phyloP scores from a whole-genome alignment of 2,888 invertebrate species.

The Troides aeacus region DNA sequence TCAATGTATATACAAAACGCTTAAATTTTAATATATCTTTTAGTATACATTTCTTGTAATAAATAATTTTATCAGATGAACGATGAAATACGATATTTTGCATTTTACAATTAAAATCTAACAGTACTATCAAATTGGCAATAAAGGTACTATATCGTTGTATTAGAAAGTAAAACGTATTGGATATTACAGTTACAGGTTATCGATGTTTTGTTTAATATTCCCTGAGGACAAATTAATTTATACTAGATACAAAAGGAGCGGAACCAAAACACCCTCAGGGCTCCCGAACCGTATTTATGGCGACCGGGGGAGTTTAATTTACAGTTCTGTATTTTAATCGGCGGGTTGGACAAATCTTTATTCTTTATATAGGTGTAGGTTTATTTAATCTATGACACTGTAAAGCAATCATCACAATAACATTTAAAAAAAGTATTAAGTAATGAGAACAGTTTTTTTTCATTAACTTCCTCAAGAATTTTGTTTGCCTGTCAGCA shows the following conservation, averaged over 20 bases:
- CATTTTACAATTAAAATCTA: not conserved
- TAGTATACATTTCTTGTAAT: no score
- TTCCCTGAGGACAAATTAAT: constrained; percentile 68
- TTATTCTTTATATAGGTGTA: constrained; percentile 18
- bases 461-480: no score
- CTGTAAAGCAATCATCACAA: not conserved
- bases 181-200: constrained; percentile 16
- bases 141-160: not conserved
- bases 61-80: no score
- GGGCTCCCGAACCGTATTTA: constrained; percentile 56
- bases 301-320: constrained; percentile 56
- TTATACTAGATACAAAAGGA: constrained; percentile 59
- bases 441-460: not conserved
- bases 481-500: no score
- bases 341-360: constrained; percentile 39
- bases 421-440: not conserved
- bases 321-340: constrained; percentile 55
- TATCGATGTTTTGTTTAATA: constrained; percentile 43
- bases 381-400: not conserved
- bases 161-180: constrained; percentile 22
- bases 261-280: constrained; percentile 56
- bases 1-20: no score
- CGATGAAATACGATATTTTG: not conserved
- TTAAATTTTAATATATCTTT: no score
- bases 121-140: not conserved